Evolutionary conservation across 1,140 invertebrate genomes (phyloP).

Genomic region (Triops longicaudatus): DNA sequence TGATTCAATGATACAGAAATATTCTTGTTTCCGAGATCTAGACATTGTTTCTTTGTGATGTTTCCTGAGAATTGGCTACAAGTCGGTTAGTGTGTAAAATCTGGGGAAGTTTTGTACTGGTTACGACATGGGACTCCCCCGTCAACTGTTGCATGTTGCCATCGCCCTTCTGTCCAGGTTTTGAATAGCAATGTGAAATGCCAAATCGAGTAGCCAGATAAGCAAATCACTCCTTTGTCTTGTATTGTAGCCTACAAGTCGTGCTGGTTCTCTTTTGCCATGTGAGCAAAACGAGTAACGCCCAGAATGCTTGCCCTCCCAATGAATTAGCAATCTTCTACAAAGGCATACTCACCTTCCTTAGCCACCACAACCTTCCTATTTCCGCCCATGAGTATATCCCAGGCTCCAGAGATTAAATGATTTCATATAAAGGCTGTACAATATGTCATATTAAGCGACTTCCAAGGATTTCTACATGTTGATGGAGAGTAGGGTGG

Average conservation of each 20-base stretch:
- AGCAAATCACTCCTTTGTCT: slow-evolving; percentile 12
- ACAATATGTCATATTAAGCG: not conserved
- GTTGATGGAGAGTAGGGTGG: not conserved
- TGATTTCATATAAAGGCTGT: not conserved
- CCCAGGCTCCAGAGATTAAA: no score
- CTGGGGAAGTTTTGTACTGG: not conserved
- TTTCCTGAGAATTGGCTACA: not conserved
- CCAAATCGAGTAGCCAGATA: slow-evolving; percentile 12
- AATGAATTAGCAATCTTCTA: not conserved
- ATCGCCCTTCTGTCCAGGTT: not conserved
- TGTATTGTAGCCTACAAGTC: not conserved
- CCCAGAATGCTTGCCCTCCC: not conserved
- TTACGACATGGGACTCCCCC: no score
- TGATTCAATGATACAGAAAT: no score
- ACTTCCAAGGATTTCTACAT: not conserved
- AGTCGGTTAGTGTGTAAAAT: not conserved
- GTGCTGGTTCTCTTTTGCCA: not conserved
- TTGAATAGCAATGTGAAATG: slow-evolving; percentile 9
- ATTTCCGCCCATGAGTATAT: not conserved
- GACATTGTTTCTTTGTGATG: no score
- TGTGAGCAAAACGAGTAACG: not conserved
- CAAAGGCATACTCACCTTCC: not conserved
- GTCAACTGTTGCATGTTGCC: not conserved
- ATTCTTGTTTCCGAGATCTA: no score
- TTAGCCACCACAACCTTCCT: not conserved